Evolutionary conservation across 2,888 invertebrate genomes (phyloP), one percentile per base, ranked within the genome.

Genomic region (Odiellus spinosus): DNA sequence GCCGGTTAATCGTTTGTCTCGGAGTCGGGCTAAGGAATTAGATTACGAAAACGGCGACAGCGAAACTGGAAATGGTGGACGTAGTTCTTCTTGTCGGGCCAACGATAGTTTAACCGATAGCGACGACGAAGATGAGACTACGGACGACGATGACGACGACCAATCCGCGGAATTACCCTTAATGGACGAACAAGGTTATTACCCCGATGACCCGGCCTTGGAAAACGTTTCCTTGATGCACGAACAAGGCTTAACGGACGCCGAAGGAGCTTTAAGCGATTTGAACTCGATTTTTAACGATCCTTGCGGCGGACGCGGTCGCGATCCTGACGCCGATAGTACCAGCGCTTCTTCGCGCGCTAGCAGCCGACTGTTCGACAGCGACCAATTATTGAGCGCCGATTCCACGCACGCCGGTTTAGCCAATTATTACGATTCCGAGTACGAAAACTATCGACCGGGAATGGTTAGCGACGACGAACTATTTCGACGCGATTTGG

Each of bases 221-320:
- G 84, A 85, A 66, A 84, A 85, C 66, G 77, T 82, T 43, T 84
- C 84, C 36, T 77, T 85, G 73, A 67, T 84, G 15, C 83, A 85
- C 67, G 85, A 85, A 67, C 80, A 82, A 17, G 84, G 84, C 8
- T 73, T 85, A 40, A 85, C 84, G 2, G 85, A 85, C 68, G 84
- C 83, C 10, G 85, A 86, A 71, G 85, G 82, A 49, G 85, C 84
- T 20, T 71, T 85, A 50, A 84, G 84, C 59, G 85, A 85, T 67
- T 82, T 85, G 43, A 85, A 85, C 68, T 59, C 60, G 17, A 51
- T 61, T 34, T 55, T 57, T 40, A 60, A 61, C 44, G 63, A 62
- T 48, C 58, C 60, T 6, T 26, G 26, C 8, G 26, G 26, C 8
- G 26, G 26, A 26, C 26, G 26, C 8, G 60, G 60, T 41, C 69